A percentile compares a stretch with the other conserved stretches of the same genome.
These are phyloP conservation scores for Loris lydekkerianus DNA, from an alignment of 2,797 vertebrate species.

Conservation along the genomic window DNA sequence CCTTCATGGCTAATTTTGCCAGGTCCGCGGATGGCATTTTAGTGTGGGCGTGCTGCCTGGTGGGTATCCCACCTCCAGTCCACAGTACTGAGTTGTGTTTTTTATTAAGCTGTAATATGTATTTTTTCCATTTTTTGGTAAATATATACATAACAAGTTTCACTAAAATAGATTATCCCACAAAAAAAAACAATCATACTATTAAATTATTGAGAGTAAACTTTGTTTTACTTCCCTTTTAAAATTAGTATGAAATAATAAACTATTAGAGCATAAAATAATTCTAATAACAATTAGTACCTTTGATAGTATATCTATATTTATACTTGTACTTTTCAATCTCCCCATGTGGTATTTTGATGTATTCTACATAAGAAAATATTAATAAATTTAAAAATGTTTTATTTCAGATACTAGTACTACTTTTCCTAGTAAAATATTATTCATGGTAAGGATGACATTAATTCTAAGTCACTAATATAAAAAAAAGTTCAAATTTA, in stretches of 20 bases:
- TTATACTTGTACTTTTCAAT: not conserved
- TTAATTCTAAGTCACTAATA: not conserved
- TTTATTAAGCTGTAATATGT: too few relatives aligned
- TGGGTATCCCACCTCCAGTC: too few relatives aligned
- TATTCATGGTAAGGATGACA: not conserved
- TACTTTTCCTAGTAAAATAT: not conserved
- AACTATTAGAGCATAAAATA: not conserved
- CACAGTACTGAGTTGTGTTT: too few relatives aligned
- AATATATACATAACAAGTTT: too few relatives aligned
- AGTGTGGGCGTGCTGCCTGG: too few relatives aligned
- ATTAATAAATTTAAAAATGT: not conserved
- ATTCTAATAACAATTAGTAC: not conserved
- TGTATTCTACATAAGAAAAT: not conserved
- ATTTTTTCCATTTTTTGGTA: too few relatives aligned
- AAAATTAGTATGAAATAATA: constrained; percentile 50
- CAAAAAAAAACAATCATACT: not conserved
- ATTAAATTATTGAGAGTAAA: not conserved
- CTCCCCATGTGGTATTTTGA: not conserved
- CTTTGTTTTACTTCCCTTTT: constrained; percentile 1
- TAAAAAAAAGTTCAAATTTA: constrained; percentile 29
- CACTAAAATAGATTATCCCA: too few relatives aligned
- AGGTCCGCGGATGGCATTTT: too few relatives aligned
- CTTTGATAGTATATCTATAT: not conserved
- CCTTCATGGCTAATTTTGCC: too few relatives aligned
- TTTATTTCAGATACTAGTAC: not conserved